phyloP scores from a whole-genome alignment of 1,140 invertebrate species.

The Caerostris darwini region DNA sequence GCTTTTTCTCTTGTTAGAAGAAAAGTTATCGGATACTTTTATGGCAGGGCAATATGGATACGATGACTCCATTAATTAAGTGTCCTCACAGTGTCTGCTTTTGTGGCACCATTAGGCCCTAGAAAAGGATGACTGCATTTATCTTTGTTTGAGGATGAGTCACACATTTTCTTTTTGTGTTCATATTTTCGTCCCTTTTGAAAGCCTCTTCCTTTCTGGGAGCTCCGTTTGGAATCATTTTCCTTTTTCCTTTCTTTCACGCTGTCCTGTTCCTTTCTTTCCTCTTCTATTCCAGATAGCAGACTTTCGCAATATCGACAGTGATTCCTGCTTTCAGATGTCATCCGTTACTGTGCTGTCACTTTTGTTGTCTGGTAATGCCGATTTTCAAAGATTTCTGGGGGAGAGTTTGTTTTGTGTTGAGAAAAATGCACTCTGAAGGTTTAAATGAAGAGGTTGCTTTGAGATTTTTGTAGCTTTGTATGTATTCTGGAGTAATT shows the following conservation, averaged over 20 bases:
- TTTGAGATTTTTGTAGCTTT: background rate
- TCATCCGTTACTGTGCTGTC: background rate
- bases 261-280: background rate
- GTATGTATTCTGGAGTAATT: background rate
- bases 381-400: background rate
- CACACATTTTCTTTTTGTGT: background rate
- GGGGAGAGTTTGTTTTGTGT: background rate
- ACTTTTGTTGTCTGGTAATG: background rate
- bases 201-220: background rate
- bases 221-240: slow-evolving; percentile 3
- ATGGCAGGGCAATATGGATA: slow-evolving; percentile 2
- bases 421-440: background rate
- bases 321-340: slow-evolving; percentile 23
- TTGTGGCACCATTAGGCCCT: background rate
- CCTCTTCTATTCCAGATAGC: background rate
- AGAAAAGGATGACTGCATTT: slow-evolving; percentile 36
- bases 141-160: slow-evolving; percentile 39
- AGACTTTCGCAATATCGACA: slow-evolving; percentile 20
- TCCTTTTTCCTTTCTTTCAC: background rate
- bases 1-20: background rate
- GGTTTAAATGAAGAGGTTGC: background rate
- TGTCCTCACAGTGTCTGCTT: background rate
- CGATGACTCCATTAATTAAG: slow-evolving; percentile 30
- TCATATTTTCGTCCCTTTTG: background rate
- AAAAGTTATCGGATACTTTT: background rate